Percentiles rank a stretch among this genome's conserved stretches.
These are phyloP conservation scores for Odontomyia ornata DNA, from an alignment of 2,888 invertebrate genomes.

Conservation along the genomic window DNA sequence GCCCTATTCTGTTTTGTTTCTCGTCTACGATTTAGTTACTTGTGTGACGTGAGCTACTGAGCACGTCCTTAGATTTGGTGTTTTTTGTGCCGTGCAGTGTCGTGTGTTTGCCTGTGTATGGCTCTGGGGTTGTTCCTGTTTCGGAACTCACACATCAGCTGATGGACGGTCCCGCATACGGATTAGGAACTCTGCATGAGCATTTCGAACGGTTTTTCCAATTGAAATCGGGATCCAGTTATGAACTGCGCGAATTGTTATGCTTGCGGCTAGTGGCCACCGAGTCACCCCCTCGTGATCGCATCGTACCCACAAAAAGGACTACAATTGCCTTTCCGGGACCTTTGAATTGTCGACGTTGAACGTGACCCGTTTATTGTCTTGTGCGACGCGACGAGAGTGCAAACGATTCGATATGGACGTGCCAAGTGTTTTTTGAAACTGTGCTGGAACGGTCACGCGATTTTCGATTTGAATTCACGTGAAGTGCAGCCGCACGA, in stretches of 20 bases:
- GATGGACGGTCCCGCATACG: slow-evolving; percentile 27
- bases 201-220: neutral
- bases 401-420: slow-evolving; percentile 33
- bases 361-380: slow-evolving; percentile 36
- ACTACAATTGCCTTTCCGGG: slow-evolving; percentile 11
- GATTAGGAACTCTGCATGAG: neutral
- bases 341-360: slow-evolving; percentile 3
- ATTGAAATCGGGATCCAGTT: neutral
- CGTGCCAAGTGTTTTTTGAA: slow-evolving; percentile 35
- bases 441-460: slow-evolving; percentile 6
- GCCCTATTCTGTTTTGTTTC: slow-evolving; percentile 7
- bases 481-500: slow-evolving; percentile 14
- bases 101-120: slow-evolving; percentile 13
- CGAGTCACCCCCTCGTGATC: slow-evolving; percentile 3
- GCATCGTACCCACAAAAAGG: neutral
- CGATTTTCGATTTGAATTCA: slow-evolving; percentile 8
- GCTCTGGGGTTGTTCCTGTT: slow-evolving; percentile 28
- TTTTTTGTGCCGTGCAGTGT: slow-evolving; percentile 24
- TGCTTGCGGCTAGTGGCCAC: slow-evolving; percentile 45
- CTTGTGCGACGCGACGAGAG: slow-evolving; percentile 15
- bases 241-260: slow-evolving; percentile 1
- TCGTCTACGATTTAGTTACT: slow-evolving; percentile 60
- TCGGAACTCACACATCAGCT: slow-evolving; percentile 38
- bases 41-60: slow-evolving; percentile 65
- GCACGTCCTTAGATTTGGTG: slow-evolving; percentile 48